Evolutionary conservation across 2,888 invertebrate species (phyloP).

Genomic region (Napeogenes inachia): DNA sequence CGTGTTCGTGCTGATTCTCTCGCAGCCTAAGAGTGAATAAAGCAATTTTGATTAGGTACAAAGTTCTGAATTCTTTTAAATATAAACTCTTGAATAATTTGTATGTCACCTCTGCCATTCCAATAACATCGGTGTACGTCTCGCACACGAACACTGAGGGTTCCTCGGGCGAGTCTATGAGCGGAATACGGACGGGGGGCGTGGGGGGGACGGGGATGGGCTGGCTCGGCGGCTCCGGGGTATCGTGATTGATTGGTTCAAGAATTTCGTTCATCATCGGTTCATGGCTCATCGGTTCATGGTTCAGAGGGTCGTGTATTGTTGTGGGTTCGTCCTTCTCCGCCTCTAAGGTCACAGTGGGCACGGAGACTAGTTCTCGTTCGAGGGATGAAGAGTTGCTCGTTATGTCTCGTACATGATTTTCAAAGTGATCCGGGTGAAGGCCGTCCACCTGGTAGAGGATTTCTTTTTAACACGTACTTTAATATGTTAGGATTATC

Average conservation of each 20-base stretch:
- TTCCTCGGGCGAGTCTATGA: constrained; percentile 56
- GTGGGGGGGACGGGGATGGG: constrained; percentile 10
- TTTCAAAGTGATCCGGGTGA: constrained; percentile 59
- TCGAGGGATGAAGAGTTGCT: constrained; percentile 65
- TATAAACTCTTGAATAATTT: too few species aligned
- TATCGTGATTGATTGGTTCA: background rate
- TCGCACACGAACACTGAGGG: constrained; percentile 58
- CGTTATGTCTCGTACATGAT: constrained; percentile 39
- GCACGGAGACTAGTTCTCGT: constrained; percentile 50
- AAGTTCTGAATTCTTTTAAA: too few species aligned
- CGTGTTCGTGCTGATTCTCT: constrained; percentile 55
- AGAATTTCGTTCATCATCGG: constrained; percentile 17
- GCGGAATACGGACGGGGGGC: constrained; percentile 8
- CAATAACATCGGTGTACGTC: constrained; percentile 54
- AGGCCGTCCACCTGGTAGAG: constrained; percentile 57
- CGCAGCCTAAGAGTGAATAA: constrained; percentile 42
- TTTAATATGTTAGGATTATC: background rate
- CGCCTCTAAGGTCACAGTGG: constrained; percentile 19
- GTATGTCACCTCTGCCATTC: constrained; percentile 54
- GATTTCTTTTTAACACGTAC: background rate
- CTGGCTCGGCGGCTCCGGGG: background rate
- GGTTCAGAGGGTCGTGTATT: constrained; percentile 8
- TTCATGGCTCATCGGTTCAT: background rate
- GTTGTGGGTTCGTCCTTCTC: constrained; percentile 4
- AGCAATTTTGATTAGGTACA: too few species aligned